Percentiles rank a stretch among this genome's conserved stretches.
Evolutionary conservation across 2,797 vertebrate species (phyloP).

Genomic region (Cephalopachus bancanus): DNA sequence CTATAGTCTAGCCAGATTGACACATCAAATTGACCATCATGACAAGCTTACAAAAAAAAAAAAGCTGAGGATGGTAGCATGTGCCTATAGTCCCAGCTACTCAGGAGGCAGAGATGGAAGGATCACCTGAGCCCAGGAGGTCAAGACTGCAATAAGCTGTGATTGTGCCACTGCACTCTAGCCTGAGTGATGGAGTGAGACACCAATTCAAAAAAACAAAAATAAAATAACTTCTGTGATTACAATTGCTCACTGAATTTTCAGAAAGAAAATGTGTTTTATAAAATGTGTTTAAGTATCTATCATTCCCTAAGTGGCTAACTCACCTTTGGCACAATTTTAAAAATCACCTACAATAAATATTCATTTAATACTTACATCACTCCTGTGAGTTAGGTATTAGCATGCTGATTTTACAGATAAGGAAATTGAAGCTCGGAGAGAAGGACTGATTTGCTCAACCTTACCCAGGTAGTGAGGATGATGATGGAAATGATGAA

Average conservation of each 20-base stretch:
- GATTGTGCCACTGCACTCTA: too few relatives aligned
- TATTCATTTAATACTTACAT: slow-evolving; percentile 21
- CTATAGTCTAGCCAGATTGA: neutral
- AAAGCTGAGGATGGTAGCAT: too few relatives aligned
- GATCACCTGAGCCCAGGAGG: too few relatives aligned
- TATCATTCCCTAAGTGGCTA: slow-evolving; percentile 7
- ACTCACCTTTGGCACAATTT: neutral
- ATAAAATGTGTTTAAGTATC: neutral
- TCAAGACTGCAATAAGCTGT: too few relatives aligned
- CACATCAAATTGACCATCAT: neutral
- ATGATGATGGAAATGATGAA: neutral
- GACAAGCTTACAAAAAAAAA: neutral
- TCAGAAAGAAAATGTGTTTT: slow-evolving; percentile 42
- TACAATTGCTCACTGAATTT: slow-evolving; percentile 14
- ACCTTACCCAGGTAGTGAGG: neutral
- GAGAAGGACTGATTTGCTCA: neutral
- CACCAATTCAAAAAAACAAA: too few relatives aligned
- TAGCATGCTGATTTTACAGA: slow-evolving; percentile 17
- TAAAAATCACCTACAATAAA: neutral
- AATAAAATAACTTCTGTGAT: neutral
- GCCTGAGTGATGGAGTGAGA: too few relatives aligned
- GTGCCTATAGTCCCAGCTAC: too few relatives aligned
- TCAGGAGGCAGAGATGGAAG: too few relatives aligned
- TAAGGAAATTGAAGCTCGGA: slow-evolving; percentile 16
- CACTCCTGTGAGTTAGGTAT: neutral